Conservation (phyloP, 2,113 vertebrate genomes). For the Numenius arquata region DNA sequence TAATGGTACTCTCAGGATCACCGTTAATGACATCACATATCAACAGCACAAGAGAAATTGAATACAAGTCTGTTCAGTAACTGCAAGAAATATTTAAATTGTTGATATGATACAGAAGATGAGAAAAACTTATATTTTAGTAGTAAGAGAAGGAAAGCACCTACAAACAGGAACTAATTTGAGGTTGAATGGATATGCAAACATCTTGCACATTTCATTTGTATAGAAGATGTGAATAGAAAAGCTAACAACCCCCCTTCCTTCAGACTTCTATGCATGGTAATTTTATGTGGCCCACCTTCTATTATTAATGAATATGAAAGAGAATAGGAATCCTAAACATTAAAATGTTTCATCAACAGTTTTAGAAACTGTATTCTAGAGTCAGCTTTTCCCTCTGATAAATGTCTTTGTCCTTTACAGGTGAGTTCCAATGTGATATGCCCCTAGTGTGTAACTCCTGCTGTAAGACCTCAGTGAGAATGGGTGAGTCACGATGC, state of each 20-base stretch:
- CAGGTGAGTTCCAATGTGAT: background rate
- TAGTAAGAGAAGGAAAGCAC: background rate
- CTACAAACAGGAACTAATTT: background rate
- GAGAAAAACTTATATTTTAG: background rate
- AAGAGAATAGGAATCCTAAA: background rate
- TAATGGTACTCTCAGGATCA: background rate
- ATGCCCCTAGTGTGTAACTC: background rate
- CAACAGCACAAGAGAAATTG: background rate
- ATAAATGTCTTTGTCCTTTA: background rate
- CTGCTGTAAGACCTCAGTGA: background rate
- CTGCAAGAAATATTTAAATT: background rate
- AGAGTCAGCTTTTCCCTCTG: background rate
- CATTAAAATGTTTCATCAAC: background rate
- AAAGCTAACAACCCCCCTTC: background rate
- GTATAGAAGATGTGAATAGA: background rate
- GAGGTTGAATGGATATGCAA: background rate
- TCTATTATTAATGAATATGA: background rate
- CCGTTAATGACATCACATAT: background rate
- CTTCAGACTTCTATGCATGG: background rate
- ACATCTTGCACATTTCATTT: background rate
- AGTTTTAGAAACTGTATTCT: background rate
- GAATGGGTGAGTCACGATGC: background rate
- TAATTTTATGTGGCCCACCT: background rate
- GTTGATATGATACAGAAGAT: background rate
- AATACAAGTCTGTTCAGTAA: background rate